Percentiles rank a stretch among this genome's conserved stretches.
These are phyloP conservation scores for Heliconius hortense DNA, from an alignment of 2,888 invertebrate species.

Conservation along the genomic window DNA sequence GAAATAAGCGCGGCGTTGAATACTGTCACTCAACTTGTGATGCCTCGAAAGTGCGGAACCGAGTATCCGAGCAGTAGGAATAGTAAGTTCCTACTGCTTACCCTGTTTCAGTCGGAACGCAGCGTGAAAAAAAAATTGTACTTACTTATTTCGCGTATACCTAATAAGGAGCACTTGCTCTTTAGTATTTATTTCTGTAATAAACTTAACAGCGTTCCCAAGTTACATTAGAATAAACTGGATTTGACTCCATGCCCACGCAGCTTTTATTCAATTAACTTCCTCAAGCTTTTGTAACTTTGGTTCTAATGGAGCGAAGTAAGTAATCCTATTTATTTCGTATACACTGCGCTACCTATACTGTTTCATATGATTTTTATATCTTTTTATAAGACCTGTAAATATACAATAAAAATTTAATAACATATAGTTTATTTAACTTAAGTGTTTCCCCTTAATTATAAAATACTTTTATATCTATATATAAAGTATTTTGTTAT, in stretches of 20 bases:
- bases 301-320: conserved; percentile 8
- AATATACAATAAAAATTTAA: background rate
- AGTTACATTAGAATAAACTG: conserved; percentile 32
- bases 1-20: too few species aligned
- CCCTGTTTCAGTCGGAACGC: too few species aligned
- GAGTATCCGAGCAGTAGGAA: too few species aligned
- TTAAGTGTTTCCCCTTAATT: background rate
- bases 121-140: background rate
- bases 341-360: background rate
- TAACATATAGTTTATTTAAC: background rate
- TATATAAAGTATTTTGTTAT: background rate
- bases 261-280: conserved; percentile 26
- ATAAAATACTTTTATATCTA: too few species aligned
- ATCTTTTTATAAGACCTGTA: background rate
- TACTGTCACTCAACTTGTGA: too few species aligned
- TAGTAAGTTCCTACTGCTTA: too few species aligned
- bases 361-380: background rate
- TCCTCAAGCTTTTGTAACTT: conserved; percentile 19
- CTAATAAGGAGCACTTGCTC: background rate
- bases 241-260: conserved; percentile 23
- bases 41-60: too few species aligned
- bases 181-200: background rate
- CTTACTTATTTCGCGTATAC: background rate
- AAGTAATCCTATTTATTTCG: conserved; percentile 10
- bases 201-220: conserved; percentile 16